Base-by-base conservation (phyloP, 2,888 invertebrate species). In the Eumacrocentrus americanus region DNA sequence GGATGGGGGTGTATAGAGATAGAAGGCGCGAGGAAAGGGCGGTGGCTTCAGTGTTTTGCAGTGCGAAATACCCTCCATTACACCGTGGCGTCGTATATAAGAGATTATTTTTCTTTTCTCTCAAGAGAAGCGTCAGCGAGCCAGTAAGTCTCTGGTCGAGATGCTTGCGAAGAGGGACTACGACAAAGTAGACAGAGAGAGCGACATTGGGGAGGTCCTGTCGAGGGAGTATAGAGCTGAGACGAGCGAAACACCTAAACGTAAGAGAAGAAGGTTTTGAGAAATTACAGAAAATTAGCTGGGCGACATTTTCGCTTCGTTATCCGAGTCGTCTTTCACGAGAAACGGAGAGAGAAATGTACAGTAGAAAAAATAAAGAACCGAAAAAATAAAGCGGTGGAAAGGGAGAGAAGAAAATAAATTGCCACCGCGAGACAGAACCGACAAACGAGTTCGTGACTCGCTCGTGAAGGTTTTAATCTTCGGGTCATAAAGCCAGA, bases 51-150 rank as follows among this genome's bases (percentile, higher is more conserved):
- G 72, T 78, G 74, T 78, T 76, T 78, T 77, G 75, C 76, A 76
- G 73, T 72, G 74, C 76, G 75, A 77, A 76, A 77, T 78, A 75
- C 73, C 74, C 75, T 76, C 76, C 77, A 76, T 78, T 77, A 76
- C 76, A 75, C 72, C 71, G 67, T 72, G 69, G 72, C 73, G 70
- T 75, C 72, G 70, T 74, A 72, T 71, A 70, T 67, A 70, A 72
- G 70, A 72, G 72, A 76, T 76, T 77, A 76, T 76, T 76, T 77
- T 74, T 74, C 75, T 74, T 74, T 73, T 72, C 70, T 68, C 66
- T 70, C 62, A 53, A 62, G 55, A 64, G 55, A 60, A 55, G 54
- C 53, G 54, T 53, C 51, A 51, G 47, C 59, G 61, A 66, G 64
- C 63, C 63, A 53, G 62, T 58, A 63, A 64, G 67, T 66, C 64